Conservation (phyloP, 2,113 vertebrate genomes). For the Octodon degus region DNA sequence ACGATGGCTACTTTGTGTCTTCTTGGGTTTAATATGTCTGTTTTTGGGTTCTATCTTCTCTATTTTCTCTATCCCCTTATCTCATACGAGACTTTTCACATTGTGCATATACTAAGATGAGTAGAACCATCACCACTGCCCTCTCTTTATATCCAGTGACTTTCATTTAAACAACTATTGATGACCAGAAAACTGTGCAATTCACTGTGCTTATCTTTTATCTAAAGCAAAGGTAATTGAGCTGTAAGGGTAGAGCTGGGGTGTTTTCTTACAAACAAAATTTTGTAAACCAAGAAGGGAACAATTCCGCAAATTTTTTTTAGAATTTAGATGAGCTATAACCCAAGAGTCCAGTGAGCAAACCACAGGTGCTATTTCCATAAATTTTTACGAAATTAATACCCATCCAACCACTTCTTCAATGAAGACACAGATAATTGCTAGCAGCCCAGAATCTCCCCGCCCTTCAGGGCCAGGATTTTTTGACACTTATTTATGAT, state of each 20-base stretch:
- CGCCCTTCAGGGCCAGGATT: background rate
- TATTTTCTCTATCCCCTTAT: background rate
- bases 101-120: background rate
- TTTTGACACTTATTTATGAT: conserved; percentile 51
- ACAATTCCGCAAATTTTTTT: background rate
- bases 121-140: background rate
- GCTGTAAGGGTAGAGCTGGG: background rate
- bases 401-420: background rate
- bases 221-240: background rate
- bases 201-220: background rate
- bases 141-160: background rate
- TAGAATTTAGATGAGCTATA: background rate
- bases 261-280: background rate
- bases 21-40: background rate
- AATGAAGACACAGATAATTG: conserved; percentile 15
- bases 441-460: background rate
- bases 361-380: background rate
- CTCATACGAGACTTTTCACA: background rate
- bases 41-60: background rate
- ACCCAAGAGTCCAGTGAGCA: background rate
- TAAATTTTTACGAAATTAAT: conserved; percentile 26
- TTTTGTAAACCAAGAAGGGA: background rate
- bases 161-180: background rate
- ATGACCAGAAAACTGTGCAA: background rate
- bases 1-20: background rate